Percentiles rank a stretch among this genome's conserved stretches.
These are phyloP conservation scores for Sylvicola fuscatus DNA, from an alignment of 2,888 invertebrate genomes.

Conservation along the genomic window DNA sequence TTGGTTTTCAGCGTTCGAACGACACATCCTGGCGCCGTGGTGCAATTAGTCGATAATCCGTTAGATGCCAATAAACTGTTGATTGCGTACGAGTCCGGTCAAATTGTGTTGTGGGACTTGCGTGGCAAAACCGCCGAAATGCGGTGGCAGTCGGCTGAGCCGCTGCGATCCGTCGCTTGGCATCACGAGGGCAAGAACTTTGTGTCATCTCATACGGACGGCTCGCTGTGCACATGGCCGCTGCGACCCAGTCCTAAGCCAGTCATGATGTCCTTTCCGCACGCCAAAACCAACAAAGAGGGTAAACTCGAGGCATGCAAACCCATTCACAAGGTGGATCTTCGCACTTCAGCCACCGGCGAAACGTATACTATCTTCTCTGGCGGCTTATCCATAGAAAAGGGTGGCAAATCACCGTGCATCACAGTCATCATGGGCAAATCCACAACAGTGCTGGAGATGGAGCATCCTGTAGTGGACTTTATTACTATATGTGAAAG, in stretches of 20 bases:
- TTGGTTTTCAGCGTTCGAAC: not conserved
- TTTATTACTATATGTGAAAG: slow-evolving; percentile 91
- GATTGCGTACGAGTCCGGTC: slow-evolving; percentile 90
- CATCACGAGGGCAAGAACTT: slow-evolving; percentile 96
- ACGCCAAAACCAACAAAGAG: slow-evolving; percentile 81
- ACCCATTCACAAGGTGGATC: slow-evolving; percentile 87
- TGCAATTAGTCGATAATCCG: slow-evolving; percentile 93
- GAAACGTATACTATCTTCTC: slow-evolving; percentile 94
- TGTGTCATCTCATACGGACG: slow-evolving; percentile 90
- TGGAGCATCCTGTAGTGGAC: slow-evolving; percentile 97
- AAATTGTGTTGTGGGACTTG: slow-evolving; percentile 92
- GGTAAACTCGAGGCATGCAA: slow-evolving; percentile 86
- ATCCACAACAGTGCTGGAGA: slow-evolving; percentile 92
- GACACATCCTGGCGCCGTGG: slow-evolving; percentile 81
- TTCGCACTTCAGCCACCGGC: slow-evolving; percentile 73
- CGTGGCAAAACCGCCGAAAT: slow-evolving; percentile 68
- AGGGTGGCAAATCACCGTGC: slow-evolving; percentile 75
- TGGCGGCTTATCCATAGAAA: slow-evolving; percentile 84
- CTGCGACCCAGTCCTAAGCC: slow-evolving; percentile 57
- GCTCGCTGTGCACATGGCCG: slow-evolving; percentile 88
- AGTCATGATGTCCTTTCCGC: slow-evolving; percentile 67
- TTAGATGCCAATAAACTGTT: slow-evolving; percentile 91
- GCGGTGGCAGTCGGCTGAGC: slow-evolving; percentile 57
- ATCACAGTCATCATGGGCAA: slow-evolving; percentile 93
- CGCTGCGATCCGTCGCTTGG: slow-evolving; percentile 80